Evolutionary conservation across 2,113 vertebrate species (phyloP).

Genomic region (Melanerpes aurifrons): DNA sequence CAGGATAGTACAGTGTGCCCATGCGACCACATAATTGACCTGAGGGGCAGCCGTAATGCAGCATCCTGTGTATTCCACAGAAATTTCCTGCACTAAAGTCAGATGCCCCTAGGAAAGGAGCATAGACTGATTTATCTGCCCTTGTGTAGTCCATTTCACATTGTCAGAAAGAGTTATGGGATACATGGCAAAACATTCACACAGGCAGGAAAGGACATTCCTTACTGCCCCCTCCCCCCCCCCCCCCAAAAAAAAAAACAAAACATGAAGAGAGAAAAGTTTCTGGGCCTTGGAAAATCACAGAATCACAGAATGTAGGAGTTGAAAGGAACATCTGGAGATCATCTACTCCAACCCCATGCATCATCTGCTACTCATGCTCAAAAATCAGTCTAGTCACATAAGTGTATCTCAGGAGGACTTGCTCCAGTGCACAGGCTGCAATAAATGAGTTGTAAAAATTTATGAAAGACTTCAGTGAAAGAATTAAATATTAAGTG

Average conservation of each 20-base stretch:
- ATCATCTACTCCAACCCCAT: no score
- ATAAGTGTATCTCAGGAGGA: background rate
- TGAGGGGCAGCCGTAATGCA: background rate
- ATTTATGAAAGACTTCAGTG: background rate
- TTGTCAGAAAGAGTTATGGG: slow-evolving; percentile 1
- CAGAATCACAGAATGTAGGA: no score
- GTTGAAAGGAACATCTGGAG: no score
- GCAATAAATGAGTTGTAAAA: background rate
- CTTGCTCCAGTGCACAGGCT: background rate
- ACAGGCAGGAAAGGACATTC: slow-evolving; percentile 29
- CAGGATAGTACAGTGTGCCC: background rate
- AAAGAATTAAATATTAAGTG: background rate
- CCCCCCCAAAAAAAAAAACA: background rate
- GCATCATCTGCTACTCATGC: background rate
- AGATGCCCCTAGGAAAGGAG: background rate
- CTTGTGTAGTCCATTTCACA: background rate
- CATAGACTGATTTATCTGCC: background rate
- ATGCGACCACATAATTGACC: background rate
- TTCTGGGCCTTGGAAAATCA: background rate
- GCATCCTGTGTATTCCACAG: background rate
- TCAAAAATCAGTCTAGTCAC: background rate
- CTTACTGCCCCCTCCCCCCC: background rate
- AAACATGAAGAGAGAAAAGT: background rate
- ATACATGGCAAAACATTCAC: background rate
- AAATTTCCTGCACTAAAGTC: background rate